Evolutionary conservation across 1,140 invertebrate species (phyloP).

Genomic region (Halesus radiatus): DNA sequence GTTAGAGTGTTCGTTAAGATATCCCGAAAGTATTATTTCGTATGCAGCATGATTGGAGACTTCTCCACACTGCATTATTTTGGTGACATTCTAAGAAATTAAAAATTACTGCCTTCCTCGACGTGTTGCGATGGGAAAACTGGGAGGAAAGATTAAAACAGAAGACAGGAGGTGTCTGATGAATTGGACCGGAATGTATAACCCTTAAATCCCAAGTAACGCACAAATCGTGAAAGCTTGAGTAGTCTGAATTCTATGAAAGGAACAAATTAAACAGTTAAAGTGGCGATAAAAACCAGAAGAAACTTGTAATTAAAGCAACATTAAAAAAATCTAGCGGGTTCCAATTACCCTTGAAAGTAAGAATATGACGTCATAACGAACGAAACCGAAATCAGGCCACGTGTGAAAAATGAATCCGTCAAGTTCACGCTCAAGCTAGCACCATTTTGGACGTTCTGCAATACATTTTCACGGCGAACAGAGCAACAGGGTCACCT

Average conservation of each 20-base stretch:
- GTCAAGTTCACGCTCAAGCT: conserved; percentile 29
- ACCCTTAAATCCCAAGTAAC: no score
- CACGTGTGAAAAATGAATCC: conserved; percentile 23
- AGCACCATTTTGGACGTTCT: conserved; percentile 10
- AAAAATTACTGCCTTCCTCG: no score
- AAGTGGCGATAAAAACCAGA: not conserved
- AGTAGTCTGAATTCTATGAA: not conserved
- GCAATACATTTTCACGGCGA: conserved; percentile 23
- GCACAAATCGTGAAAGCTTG: no score
- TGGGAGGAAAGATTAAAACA: no score
- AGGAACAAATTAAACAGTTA: not conserved
- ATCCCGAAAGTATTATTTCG: no score
- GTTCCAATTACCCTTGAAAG: conserved; percentile 14
- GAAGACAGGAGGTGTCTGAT: no score
- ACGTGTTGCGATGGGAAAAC: no score
- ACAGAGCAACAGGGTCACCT: conserved; percentile 18
- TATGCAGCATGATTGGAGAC: no score
- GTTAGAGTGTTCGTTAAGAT: no score
- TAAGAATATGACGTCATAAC: not conserved
- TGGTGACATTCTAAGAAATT: no score
- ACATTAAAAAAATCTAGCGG: not conserved
- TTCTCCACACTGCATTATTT: no score
- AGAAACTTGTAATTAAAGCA: not conserved
- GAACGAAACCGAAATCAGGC: conserved; percentile 23
- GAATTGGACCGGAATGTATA: no score